These are phyloP conservation scores for Cheilosia impressa DNA, from an alignment of 2,888 invertebrate genomes.

Conservation along the genomic window DNA sequence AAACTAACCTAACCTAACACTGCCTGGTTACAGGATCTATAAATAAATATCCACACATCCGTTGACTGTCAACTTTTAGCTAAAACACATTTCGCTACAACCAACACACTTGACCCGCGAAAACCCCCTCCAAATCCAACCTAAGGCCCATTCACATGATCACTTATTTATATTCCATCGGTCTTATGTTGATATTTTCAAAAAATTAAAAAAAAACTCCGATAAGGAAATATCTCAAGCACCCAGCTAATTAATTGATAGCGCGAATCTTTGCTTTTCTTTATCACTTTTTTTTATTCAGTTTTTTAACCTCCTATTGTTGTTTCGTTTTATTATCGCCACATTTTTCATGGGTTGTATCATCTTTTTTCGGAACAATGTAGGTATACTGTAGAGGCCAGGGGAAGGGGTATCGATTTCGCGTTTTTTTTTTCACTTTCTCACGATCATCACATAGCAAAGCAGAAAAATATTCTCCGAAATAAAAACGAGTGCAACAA, in stretches of 20 bases:
- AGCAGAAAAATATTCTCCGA: not conserved
- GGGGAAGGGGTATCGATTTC: not conserved
- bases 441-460: conserved; percentile 20
- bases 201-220: not conserved
- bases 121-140: not conserved
- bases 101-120: conserved; percentile 12
- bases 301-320: not conserved
- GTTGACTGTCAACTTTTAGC: not conserved
- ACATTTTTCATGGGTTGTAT: conserved; percentile 34
- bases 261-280: conserved; percentile 5
- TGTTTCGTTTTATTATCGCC: conserved; percentile 3
- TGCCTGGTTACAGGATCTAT: too few species aligned
- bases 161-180: not conserved
- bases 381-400: too few species aligned
- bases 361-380: conserved; percentile 13
- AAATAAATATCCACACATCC: too few species aligned
- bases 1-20: too few species aligned
- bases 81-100: not conserved
- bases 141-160: conserved; percentile 8
- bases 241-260: conserved; percentile 46
- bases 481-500: conserved; percentile 9
- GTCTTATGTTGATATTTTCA: not conserved
- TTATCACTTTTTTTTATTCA: conserved; percentile 28
- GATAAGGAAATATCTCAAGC: conserved; percentile 43
- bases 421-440: not conserved